Evolutionary conservation across 2,113 vertebrate genomes (phyloP).

Genomic region (Anarrhichthys ocellatus): DNA sequence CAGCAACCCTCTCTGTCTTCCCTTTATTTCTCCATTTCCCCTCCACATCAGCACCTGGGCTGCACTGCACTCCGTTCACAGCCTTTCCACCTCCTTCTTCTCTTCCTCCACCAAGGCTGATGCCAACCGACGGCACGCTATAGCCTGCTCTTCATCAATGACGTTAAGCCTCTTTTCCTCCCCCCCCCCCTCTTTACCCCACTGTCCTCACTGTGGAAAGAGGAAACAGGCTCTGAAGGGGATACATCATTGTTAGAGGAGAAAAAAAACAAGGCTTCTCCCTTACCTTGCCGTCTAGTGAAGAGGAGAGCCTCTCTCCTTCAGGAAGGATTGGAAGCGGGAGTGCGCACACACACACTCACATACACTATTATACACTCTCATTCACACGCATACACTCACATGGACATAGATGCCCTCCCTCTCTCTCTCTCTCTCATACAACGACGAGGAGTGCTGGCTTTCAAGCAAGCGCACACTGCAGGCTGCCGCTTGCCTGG

Average conservation of each 20-base stretch:
- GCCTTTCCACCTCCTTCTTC: conserved; percentile 56
- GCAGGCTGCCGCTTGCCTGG: conserved; percentile 86
- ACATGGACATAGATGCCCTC: conserved; percentile 59
- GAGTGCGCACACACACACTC: conserved; percentile 69
- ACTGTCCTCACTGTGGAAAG: conserved; percentile 38
- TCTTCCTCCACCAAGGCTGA: conserved; percentile 57
- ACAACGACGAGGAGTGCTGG: conserved; percentile 69
- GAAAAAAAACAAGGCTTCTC: conserved; percentile 41
- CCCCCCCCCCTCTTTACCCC: conserved; percentile 14
- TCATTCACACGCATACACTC: conserved; percentile 54
- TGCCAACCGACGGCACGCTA: conserved; percentile 57
- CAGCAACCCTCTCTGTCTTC: conserved; percentile 34
- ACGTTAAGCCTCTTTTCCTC: conserved; percentile 69
- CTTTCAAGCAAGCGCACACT: conserved; percentile 80
- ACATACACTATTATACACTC: conserved; percentile 62
- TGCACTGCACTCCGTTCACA: conserved; percentile 70
- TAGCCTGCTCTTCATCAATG: conserved; percentile 78
- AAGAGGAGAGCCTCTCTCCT: conserved; percentile 80
- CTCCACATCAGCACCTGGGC: conserved; percentile 72
- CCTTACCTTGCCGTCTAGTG: conserved; percentile 83
- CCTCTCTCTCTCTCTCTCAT: conserved; percentile 43
- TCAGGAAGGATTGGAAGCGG: conserved; percentile 74
- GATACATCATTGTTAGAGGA: conserved; percentile 55
- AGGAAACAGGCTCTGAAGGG: conserved; percentile 48
- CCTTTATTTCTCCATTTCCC: conserved; percentile 14